A percentile compares a stretch with the other conserved stretches of the same genome.
Conservation (phyloP, 2,888 invertebrate species). For the Hydrotaea cyrtoneurina region DNA sequence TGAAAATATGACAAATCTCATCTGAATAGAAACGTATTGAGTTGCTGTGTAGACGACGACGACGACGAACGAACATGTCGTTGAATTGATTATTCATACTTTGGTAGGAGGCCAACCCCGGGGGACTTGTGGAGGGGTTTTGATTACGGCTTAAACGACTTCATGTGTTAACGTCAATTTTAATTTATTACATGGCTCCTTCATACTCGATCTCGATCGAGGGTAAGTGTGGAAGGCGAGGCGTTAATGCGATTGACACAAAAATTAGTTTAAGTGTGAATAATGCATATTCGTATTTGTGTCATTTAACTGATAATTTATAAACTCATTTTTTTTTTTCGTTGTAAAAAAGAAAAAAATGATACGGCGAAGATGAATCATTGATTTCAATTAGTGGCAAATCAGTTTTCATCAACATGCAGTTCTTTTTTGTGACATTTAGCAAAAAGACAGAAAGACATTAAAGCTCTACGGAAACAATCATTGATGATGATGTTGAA, state of each 20-base stretch:
- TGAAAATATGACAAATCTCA: slow-evolving; percentile 40
- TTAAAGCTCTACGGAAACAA: no score
- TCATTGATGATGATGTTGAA: no score
- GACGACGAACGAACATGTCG: no score
- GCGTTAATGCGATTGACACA: background rate
- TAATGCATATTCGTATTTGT: slow-evolving; percentile 1
- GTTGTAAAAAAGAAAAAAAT: no score
- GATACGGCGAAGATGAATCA: no score
- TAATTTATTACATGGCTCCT: slow-evolving; percentile 66
- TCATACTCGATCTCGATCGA: slow-evolving; percentile 4
- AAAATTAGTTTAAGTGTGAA: slow-evolving; percentile 12
- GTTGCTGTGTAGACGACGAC: slow-evolving; percentile 15
- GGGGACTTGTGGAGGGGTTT: background rate
- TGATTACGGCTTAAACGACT: slow-evolving; percentile 50
- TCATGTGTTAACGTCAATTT: slow-evolving; percentile 68
- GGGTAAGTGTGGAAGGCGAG: background rate
- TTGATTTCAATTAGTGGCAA: no score
- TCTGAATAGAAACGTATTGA: background rate
- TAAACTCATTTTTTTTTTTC: no score
- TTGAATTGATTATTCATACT: background rate
- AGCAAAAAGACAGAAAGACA: no score
- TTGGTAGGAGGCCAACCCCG: background rate
- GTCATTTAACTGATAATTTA: slow-evolving; percentile 1
- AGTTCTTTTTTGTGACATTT: no score
- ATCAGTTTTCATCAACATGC: no score